phyloP scores from a whole-genome alignment of 2,113 vertebrate genomes.

The Penelope pileata region DNA sequence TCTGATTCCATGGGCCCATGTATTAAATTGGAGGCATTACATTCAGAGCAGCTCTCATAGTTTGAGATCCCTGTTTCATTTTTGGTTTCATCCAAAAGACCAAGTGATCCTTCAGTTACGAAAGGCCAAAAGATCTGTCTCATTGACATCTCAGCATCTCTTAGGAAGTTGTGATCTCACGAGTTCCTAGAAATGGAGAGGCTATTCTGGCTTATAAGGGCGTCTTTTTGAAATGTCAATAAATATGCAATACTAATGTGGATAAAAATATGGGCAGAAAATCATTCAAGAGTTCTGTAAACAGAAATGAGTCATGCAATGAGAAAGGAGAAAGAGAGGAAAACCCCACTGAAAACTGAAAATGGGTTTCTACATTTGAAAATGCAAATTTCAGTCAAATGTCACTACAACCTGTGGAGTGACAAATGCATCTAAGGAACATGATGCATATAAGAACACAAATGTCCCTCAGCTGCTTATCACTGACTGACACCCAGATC shows the following conservation, averaged over 20 bases:
- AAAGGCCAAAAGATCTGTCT: neutral
- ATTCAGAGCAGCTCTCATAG: too few relatives aligned
- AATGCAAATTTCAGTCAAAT: neutral
- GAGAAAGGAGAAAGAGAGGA: neutral
- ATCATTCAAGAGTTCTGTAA: neutral
- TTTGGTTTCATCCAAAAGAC: neutral
- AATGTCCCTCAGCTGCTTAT: neutral
- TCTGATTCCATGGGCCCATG: too few relatives aligned
- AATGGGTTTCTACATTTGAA: too few relatives aligned
- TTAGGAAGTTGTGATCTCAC: fast-evolving
- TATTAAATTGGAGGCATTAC: too few relatives aligned
- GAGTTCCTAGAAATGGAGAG: neutral
- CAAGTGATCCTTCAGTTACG: neutral
- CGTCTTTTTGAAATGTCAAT: neutral
- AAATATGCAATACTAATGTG: neutral
- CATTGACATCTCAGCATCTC: neutral
- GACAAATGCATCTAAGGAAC: neutral
- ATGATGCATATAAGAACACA: neutral
- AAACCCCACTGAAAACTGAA: too few relatives aligned
- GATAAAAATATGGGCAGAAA: neutral
- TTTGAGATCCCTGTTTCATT: neutral
- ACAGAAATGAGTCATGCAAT: neutral
- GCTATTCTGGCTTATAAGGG: neutral
- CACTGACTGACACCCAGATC: neutral
- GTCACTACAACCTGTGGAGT: neutral